phyloP scores from a whole-genome alignment of 2,113 vertebrate species.

The Buteo buteo region DNA sequence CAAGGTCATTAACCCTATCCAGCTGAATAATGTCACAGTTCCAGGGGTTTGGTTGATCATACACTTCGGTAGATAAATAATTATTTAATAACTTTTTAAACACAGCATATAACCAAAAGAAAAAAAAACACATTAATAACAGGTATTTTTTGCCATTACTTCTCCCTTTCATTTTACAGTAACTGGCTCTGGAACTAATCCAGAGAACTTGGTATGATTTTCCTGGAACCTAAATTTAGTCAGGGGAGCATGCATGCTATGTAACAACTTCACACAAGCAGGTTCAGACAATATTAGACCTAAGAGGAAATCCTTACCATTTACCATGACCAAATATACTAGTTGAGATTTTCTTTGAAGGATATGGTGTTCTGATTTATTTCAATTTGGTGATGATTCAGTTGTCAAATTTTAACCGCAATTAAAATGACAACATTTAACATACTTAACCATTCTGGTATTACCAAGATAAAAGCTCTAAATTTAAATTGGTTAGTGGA shows the following conservation, averaged over 20 bases:
- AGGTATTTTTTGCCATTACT: background rate
- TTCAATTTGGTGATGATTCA: background rate
- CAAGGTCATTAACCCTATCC: background rate
- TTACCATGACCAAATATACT: background rate
- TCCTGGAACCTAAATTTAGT: slow-evolving; percentile 67
- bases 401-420: background rate
- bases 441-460: background rate
- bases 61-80: background rate
- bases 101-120: background rate
- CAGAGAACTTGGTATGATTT: slow-evolving; percentile 41
- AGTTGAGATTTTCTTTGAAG: background rate
- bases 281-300: slow-evolving; percentile 27
- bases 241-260: background rate
- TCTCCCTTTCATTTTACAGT: background rate
- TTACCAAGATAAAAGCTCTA: slow-evolving; percentile 32
- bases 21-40: background rate
- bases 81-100: background rate
- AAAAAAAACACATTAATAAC: background rate
- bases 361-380: background rate
- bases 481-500: slow-evolving; percentile 8
- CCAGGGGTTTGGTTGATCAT: background rate
- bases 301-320: background rate
- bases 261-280: slow-evolving; percentile 39
- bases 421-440: background rate
- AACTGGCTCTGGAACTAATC: slow-evolving; percentile 4